These are phyloP conservation scores for Lasaia peninsularis DNA, from an alignment of 1,140 invertebrate species.

Conservation along the genomic window DNA sequence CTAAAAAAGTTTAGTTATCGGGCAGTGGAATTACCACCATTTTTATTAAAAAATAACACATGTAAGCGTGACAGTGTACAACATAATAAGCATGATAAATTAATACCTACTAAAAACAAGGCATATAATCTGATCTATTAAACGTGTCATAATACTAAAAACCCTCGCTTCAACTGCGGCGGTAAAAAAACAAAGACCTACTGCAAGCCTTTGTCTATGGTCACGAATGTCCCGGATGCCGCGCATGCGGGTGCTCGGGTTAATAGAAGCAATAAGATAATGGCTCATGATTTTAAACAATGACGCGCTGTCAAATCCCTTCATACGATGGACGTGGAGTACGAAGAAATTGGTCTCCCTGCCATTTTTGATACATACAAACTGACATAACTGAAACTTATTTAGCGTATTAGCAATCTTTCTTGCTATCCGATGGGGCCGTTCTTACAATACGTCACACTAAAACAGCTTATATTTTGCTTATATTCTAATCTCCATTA, in stretches of 20 bases:
- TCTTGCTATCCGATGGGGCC: no score
- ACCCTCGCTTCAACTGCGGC: background rate
- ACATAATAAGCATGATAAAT: no score
- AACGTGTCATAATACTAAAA: slow-evolving; percentile 19
- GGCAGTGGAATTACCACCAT: no score
- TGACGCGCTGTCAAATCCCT: slow-evolving; percentile 40
- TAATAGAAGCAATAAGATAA: slow-evolving; percentile 63
- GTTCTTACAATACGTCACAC: no score
- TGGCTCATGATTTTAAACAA: slow-evolving; percentile 46
- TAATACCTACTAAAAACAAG: background rate
- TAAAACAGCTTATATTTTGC: no score
- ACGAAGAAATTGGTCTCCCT: slow-evolving; percentile 32
- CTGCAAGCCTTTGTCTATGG: slow-evolving; percentile 55
- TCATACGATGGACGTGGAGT: slow-evolving; percentile 33
- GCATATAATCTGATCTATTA: slow-evolving; percentile 5
- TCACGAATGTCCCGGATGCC: slow-evolving; percentile 55
- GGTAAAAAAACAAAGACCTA: slow-evolving; percentile 38
- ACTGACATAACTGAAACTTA: background rate
- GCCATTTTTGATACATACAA: slow-evolving; percentile 32
- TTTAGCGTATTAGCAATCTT: no score
- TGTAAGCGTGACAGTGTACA: no score
- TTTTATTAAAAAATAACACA: no score
- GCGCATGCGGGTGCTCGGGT: slow-evolving; percentile 51
- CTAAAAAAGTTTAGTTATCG: no score
- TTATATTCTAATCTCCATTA: no score